Evolutionary conservation across 2,797 vertebrate genomes (phyloP).

Genomic region (Pitangus sulphuratus): DNA sequence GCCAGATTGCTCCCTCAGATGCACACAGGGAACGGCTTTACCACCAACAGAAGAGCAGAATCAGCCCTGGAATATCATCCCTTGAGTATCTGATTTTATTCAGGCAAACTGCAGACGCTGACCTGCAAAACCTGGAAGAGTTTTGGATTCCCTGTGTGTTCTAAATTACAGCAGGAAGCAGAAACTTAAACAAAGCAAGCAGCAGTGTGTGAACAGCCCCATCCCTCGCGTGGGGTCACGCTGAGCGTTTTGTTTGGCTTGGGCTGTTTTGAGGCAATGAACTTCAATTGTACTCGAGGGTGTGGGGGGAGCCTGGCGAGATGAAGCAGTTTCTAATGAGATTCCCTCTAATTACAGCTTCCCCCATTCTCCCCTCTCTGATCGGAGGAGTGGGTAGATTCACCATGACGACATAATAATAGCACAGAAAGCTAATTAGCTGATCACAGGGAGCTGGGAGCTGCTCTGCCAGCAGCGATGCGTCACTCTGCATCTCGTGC

Average conservation of each 20-base stretch:
- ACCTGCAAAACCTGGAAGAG: not conserved
- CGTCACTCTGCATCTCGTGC: not conserved
- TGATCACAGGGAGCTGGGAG: conserved; percentile 68
- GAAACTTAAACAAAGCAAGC: not conserved
- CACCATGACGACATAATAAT: conserved; percentile 81
- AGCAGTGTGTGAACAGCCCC: not conserved
- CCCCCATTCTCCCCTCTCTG: conserved; percentile 75
- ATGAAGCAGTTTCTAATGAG: conserved; percentile 84
- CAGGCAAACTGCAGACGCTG: not conserved
- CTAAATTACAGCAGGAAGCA: not conserved
- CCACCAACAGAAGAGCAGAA: not conserved
- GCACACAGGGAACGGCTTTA: fast-evolving
- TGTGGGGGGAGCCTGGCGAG: conserved; percentile 80
- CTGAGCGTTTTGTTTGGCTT: conserved; percentile 32
- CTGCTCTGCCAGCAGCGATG: conserved; percentile 65
- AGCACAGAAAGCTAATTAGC: conserved; percentile 76
- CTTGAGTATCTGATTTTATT: not conserved
- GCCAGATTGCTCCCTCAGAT: not conserved
- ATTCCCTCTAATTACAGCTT: conserved; percentile 88
- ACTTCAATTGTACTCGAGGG: conserved; percentile 67
- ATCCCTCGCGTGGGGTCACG: not conserved
- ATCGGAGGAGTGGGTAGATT: conserved; percentile 75
- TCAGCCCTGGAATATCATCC: not conserved
- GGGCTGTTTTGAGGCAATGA: conserved; percentile 73
- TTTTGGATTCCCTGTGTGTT: not conserved